These are phyloP conservation scores for Melipona bicolor DNA, from an alignment of 2,888 invertebrate species.

Conservation along the genomic window DNA sequence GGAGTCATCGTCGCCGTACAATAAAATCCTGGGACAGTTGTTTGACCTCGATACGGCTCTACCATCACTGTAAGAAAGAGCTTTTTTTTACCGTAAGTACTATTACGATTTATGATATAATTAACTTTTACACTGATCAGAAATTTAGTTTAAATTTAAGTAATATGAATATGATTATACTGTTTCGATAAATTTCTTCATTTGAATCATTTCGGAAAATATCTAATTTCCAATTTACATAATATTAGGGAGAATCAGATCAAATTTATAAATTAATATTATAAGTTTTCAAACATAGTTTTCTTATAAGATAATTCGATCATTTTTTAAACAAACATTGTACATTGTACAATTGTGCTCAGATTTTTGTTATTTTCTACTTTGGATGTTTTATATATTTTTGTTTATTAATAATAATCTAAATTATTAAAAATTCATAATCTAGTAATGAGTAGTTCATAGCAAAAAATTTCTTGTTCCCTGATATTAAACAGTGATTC, in stretches of 20 bases:
- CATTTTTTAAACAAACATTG: too few relatives aligned
- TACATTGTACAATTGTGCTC: too few relatives aligned
- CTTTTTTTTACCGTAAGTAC: background rate
- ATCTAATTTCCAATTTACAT: background rate
- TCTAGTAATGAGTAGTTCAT: too few relatives aligned
- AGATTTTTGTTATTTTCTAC: background rate
- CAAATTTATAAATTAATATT: background rate
- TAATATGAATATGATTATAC: too few relatives aligned
- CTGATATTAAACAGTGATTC: background rate
- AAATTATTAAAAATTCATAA: too few relatives aligned
- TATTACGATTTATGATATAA: background rate
- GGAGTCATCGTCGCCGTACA: slow-evolving; percentile 85
- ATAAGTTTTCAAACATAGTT: background rate
- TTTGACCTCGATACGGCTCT: slow-evolving; percentile 74
- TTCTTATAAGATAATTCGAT: background rate
- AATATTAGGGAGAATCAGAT: background rate
- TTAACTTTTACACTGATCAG: background rate
- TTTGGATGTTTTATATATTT: background rate
- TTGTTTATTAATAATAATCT: too few relatives aligned
- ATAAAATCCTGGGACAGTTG: slow-evolving; percentile 84
- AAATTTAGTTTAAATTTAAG: too few relatives aligned
- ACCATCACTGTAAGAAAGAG: slow-evolving; percentile 65
- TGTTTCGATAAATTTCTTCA: background rate
- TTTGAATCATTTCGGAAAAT: too few relatives aligned
- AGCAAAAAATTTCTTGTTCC: too few relatives aligned